Percentiles rank a stretch among this genome's conserved stretches.
Conservation (phyloP, 2,797 vertebrate species). For the Oophaga sylvatica region DNA sequence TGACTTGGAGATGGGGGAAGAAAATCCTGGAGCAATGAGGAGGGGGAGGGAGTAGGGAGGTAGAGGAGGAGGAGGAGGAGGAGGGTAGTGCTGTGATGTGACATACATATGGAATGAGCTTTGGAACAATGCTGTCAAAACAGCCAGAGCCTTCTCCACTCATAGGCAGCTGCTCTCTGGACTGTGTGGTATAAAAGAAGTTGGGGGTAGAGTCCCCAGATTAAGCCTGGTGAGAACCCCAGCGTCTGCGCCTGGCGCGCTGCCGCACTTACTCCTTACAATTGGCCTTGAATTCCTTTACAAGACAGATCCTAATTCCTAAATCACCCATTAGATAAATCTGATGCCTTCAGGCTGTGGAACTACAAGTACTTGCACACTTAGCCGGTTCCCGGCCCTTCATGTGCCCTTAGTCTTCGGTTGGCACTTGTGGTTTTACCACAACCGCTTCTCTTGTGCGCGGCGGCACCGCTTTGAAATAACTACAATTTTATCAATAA, state of each 20-base stretch:
- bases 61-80: slow-evolving; percentile 35
- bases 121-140: slow-evolving; percentile 79
- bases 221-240: background rate
- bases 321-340: background rate
- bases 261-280: background rate
- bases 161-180: slow-evolving; percentile 64
- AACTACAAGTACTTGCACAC: background rate
- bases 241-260: background rate
- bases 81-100: slow-evolving; percentile 74
- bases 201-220: slow-evolving; percentile 6
- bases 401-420: background rate
- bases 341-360: background rate
- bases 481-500: too few species aligned
- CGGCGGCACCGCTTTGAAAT: too few species aligned
- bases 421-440: too few species aligned
- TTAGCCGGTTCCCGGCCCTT: background rate
- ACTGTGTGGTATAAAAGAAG: background rate
- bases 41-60: slow-evolving; percentile 15
- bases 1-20: slow-evolving; percentile 67
- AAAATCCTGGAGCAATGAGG: slow-evolving; percentile 52
- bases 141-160: slow-evolving; percentile 69
- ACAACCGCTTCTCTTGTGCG: too few species aligned
- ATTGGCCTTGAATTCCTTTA: background rate
- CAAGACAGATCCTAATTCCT: background rate
- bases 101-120: slow-evolving; percentile 81